Evolutionary conservation across 1,140 invertebrate genomes (phyloP).

Genomic region (Macrobrachium nipponense): DNA sequence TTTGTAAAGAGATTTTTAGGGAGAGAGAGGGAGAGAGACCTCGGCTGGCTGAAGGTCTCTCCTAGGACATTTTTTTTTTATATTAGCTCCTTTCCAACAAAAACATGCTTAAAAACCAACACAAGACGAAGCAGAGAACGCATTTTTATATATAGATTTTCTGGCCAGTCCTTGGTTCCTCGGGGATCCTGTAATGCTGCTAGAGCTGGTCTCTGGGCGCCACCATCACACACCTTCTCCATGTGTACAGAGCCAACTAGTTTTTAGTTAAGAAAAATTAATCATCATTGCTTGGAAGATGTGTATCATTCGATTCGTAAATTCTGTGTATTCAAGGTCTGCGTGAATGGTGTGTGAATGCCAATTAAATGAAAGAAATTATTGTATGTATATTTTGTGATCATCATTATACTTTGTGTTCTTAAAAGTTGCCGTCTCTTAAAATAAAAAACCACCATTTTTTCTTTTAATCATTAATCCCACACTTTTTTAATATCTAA

Average conservation of each 20-base stretch:
- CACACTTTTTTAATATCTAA: too few relatives aligned
- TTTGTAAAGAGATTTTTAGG: too few relatives aligned
- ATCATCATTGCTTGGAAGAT: not conserved
- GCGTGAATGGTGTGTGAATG: too few relatives aligned
- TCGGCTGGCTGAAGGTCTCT: too few relatives aligned
- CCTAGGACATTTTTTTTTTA: too few relatives aligned
- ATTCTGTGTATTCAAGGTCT: not conserved
- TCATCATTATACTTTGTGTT: too few relatives aligned
- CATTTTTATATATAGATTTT: constrained; percentile 16
- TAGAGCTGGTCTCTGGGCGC: constrained; percentile 53
- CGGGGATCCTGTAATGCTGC: constrained; percentile 29
- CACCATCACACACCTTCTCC: not conserved
- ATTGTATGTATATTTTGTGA: too few relatives aligned
- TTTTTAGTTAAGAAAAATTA: not conserved
- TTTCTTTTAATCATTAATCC: too few relatives aligned
- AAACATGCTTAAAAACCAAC: not conserved
- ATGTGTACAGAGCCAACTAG: constrained; percentile 44
- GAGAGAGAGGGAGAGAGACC: too few relatives aligned
- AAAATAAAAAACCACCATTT: too few relatives aligned
- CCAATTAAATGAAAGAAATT: too few relatives aligned
- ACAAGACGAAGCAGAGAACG: not conserved
- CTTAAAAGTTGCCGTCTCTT: too few relatives aligned
- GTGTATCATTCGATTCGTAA: not conserved
- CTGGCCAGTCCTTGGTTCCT: not conserved
- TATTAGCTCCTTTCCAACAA: not conserved